A percentile compares a stretch with the other conserved stretches of the same genome.
phyloP scores from a whole-genome alignment of 2,113 vertebrate genomes.

The Bubo scandiacus region DNA sequence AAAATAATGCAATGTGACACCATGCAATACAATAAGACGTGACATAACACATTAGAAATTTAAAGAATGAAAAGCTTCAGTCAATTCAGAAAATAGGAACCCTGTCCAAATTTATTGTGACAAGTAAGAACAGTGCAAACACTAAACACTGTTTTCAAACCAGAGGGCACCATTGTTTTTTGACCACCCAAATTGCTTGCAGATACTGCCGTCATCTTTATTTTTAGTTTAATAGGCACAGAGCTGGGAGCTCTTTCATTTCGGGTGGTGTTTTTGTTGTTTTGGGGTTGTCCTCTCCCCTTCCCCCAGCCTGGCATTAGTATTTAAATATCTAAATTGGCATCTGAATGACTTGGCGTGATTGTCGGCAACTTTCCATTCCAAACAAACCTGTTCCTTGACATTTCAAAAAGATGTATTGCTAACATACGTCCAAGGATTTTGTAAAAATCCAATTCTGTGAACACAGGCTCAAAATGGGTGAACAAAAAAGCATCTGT shows the following conservation, averaged over 20 bases:
- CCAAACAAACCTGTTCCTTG: slow-evolving; percentile 38
- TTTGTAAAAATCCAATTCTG: slow-evolving; percentile 60
- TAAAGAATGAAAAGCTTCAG: slow-evolving; percentile 56
- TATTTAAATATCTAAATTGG: slow-evolving; percentile 48
- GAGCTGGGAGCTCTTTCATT: slow-evolving; percentile 11
- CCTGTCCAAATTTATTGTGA: slow-evolving; percentile 51
- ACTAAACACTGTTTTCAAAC: slow-evolving; percentile 53
- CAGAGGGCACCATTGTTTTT: slow-evolving; percentile 36
- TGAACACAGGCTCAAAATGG: slow-evolving; percentile 44
- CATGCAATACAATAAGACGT: slow-evolving; percentile 53
- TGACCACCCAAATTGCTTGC: slow-evolving; percentile 48
- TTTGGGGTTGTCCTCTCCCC: neutral
- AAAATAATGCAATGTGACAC: slow-evolving; percentile 47
- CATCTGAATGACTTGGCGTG: slow-evolving; percentile 23
- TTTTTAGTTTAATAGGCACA: slow-evolving; percentile 23
- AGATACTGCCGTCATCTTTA: slow-evolving; percentile 46
- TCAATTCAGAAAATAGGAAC: slow-evolving; percentile 36
- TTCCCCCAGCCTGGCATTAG: neutral
- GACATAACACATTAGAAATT: slow-evolving; percentile 63
- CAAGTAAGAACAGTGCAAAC: slow-evolving; percentile 40
- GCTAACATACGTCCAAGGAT: slow-evolving; percentile 37
- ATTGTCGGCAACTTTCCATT: slow-evolving; percentile 37
- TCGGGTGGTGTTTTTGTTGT: neutral
- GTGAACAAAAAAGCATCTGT: slow-evolving; percentile 58
- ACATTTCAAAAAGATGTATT: slow-evolving; percentile 59